Conservation (phyloP, 1,140 invertebrate genomes). For the Caenorhabditis inopinata region DNA sequence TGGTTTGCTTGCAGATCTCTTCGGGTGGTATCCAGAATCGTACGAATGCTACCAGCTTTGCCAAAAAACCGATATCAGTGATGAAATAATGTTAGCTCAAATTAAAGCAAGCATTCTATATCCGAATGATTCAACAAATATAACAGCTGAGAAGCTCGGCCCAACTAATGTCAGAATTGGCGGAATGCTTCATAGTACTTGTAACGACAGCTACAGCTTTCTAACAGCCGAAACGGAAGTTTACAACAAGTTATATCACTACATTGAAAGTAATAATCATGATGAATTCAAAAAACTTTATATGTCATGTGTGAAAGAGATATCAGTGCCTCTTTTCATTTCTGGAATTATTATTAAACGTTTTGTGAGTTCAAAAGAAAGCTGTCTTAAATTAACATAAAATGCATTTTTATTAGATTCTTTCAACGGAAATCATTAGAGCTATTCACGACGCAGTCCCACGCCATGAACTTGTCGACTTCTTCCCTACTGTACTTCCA, state of each 20-base stretch:
- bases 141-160: neutral
- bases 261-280: neutral
- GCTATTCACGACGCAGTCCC: conserved; percentile 39
- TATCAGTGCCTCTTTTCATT: conserved; percentile 32
- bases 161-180: neutral
- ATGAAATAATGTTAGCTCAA: neutral
- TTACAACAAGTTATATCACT: neutral
- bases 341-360: neutral
- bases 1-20: conserved; percentile 18
- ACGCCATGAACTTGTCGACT: conserved; percentile 42
- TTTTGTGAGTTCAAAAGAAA: too few relatives aligned
- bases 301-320: neutral
- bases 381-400: too few relatives aligned
- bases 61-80: neutral
- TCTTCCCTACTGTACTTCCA: conserved; percentile 39
- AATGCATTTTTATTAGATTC: neutral
- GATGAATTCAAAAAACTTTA: neutral
- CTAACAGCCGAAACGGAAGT: conserved; percentile 3
- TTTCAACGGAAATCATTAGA: neutral
- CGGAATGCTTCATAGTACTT: neutral
- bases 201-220: neutral
- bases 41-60: neutral
- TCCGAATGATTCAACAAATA: neutral
- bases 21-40: conserved; percentile 31
- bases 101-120: neutral